Conservation (phyloP, 2,797 vertebrate genomes). For the Sarcophilus harrisii region DNA sequence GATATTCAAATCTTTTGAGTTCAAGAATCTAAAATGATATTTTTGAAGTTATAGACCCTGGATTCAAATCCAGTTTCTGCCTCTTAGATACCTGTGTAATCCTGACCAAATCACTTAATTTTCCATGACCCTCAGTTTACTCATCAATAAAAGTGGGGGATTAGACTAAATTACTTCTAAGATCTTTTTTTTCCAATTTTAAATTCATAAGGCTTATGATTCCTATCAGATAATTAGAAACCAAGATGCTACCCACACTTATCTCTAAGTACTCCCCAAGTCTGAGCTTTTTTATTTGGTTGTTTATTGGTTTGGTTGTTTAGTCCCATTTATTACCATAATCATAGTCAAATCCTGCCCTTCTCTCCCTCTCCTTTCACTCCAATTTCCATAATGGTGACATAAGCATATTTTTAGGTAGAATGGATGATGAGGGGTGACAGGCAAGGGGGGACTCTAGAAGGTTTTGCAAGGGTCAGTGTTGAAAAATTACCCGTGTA, state of each 20-base stretch:
- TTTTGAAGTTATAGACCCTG: neutral
- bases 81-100: neutral
- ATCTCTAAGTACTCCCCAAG: neutral
- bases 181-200: neutral
- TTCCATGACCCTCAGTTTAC: neutral
- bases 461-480: too few species aligned
- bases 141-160: neutral
- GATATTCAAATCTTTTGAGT: neutral
- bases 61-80: neutral
- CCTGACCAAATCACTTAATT: neutral
- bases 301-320: constrained; percentile 47
- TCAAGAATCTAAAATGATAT: neutral
- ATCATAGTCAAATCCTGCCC: constrained; percentile 47
- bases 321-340: constrained; percentile 67
- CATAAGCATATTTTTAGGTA: constrained; percentile 15
- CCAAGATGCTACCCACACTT: neutral
- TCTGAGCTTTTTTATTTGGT: neutral
- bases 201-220: neutral
- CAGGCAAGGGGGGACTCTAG: neutral
- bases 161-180: neutral
- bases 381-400: neutral
- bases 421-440: constrained; percentile 7
- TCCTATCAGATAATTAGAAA: neutral
- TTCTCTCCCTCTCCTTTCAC: neutral
- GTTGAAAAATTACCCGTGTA: too few species aligned